Percentiles rank a stretch among this genome's conserved stretches.
Evolutionary conservation across 2,797 vertebrate species (phyloP).

Genomic region (Sus cebifrons): DNA sequence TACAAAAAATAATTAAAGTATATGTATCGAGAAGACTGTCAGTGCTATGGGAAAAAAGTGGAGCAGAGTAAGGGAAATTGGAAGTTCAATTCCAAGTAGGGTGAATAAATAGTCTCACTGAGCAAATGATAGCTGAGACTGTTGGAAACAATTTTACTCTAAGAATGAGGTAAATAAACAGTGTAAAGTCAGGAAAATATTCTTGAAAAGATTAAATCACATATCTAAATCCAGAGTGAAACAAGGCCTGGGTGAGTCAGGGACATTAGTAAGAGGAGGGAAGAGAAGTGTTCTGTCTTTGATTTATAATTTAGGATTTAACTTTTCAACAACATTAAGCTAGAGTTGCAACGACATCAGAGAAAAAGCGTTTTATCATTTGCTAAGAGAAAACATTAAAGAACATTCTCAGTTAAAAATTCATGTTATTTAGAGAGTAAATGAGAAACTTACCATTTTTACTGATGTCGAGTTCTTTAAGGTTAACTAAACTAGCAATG

Average conservation of each 20-base stretch:
- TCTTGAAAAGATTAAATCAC: background rate
- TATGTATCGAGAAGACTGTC: background rate
- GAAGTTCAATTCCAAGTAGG: background rate
- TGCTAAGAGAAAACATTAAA: constrained; percentile 39
- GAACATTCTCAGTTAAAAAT: constrained; percentile 28
- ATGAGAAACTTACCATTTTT: constrained; percentile 95
- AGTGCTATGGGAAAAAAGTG: background rate
- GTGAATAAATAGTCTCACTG: background rate
- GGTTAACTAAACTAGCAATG: constrained; percentile 98
- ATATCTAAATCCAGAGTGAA: background rate
- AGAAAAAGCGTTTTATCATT: constrained; percentile 11
- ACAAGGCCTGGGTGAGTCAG: background rate
- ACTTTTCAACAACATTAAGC: constrained; percentile 50
- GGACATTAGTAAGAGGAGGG: background rate
- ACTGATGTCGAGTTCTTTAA: constrained; percentile 99
- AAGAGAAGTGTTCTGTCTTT: background rate
- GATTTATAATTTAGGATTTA: constrained; percentile 23
- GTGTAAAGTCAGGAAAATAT: background rate
- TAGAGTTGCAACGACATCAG: constrained; percentile 27
- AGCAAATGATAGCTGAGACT: background rate
- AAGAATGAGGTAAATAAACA: background rate
- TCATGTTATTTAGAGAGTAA: constrained; percentile 25
- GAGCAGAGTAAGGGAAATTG: background rate
- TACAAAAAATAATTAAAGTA: background rate
- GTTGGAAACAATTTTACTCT: background rate